A percentile compares a stretch with the other conserved stretches of the same genome.
Evolutionary conservation across 30 jellyfish, hydroid and myxozoan species (phyloP).

Genomic region (Hydra vulgaris): DNA sequence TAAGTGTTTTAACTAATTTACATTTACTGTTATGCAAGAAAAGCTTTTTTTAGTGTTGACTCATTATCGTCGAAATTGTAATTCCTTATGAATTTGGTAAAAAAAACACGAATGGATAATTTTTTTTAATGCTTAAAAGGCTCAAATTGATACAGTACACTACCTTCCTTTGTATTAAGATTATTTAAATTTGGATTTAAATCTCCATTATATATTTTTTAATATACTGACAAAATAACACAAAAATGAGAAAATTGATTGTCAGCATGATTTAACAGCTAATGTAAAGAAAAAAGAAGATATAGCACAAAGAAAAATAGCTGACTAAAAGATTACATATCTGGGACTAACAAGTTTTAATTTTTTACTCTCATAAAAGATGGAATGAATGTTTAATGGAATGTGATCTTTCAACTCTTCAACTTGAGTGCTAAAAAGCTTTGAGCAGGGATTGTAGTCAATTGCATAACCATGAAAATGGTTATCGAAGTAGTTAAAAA

Average conservation of each 20-base stretch:
- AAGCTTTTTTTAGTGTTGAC: neutral
- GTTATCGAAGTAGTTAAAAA: neutral
- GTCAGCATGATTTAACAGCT: neutral
- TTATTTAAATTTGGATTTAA: neutral
- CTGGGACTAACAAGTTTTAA: neutral
- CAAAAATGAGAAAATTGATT: neutral
- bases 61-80: no score
- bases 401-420: neutral
- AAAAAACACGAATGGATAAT: no score
- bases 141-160: neutral
- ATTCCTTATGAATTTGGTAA: no score
- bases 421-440: neutral
- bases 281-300: neutral
- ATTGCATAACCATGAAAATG: neutral
- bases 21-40: neutral
- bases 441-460: neutral
- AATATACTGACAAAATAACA: no score
- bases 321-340: neutral
- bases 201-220: neutral
- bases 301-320: neutral
- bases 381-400: neutral
- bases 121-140: neutral
- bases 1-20: no score
- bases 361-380: neutral
- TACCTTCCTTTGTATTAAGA: neutral